A percentile compares a stretch with the other conserved stretches of the same genome.
Evolutionary conservation across 2,888 invertebrate genomes (phyloP).

Genomic region (Melanchra persicariae): DNA sequence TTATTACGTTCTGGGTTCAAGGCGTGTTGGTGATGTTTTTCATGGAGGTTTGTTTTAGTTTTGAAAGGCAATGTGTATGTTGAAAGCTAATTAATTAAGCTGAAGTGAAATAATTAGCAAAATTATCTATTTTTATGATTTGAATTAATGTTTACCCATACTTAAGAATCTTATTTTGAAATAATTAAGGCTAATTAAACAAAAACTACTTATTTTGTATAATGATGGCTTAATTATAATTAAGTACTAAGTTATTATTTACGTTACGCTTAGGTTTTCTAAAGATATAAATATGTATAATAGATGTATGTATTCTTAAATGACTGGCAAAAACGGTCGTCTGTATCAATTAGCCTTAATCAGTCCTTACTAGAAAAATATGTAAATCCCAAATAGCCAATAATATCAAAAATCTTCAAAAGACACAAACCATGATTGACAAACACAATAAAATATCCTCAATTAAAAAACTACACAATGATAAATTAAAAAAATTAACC

Average conservation of each 20-base stretch:
- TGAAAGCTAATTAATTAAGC: neutral
- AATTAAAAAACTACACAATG: neutral
- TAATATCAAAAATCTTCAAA: neutral
- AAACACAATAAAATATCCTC: neutral
- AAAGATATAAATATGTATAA: neutral
- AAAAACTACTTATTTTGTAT: neutral
- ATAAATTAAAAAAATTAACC: slow-evolving; percentile 41
- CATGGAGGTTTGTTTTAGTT: neutral
- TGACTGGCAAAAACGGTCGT: neutral
- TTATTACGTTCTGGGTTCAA: slow-evolving; percentile 14
- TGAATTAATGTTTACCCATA: neutral
- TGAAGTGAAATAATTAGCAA: neutral
- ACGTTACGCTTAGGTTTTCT: neutral
- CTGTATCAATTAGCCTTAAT: neutral
- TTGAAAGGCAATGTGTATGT: neutral
- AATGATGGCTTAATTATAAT: neutral
- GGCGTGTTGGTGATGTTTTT: neutral
- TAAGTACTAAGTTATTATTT: neutral
- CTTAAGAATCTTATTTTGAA: neutral
- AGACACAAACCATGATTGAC: slow-evolving; percentile 9
- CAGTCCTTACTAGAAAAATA: neutral
- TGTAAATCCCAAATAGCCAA: no score
- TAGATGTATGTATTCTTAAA: neutral
- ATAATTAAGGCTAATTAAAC: neutral
- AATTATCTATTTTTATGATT: no score